phyloP scores from a whole-genome alignment of 2,888 invertebrate genomes.

The Margaritifera margaritifera region DNA sequence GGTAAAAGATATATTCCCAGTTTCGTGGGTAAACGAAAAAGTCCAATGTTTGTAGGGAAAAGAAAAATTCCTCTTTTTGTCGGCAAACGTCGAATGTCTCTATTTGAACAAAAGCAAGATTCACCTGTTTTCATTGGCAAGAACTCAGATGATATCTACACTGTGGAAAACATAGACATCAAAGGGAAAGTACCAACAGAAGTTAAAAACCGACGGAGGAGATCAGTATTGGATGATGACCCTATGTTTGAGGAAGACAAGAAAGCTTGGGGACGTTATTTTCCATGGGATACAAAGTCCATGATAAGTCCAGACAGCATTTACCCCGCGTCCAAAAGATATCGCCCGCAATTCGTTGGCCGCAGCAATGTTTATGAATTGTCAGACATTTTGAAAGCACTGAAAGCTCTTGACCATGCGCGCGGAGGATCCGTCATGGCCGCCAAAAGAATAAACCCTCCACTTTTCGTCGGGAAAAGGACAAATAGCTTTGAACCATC shows the following conservation, averaged over 20 bases:
- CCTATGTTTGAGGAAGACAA: slow-evolving; percentile 6
- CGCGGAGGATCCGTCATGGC: slow-evolving; percentile 20
- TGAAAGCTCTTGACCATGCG: slow-evolving; percentile 36
- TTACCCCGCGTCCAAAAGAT: no score
- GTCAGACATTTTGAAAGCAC: slow-evolving; percentile 32
- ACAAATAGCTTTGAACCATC: no score
- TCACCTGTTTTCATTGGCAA: slow-evolving; percentile 23
- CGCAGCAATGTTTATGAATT: slow-evolving; percentile 27
- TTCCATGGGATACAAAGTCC: slow-evolving; percentile 23
- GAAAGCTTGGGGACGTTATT: slow-evolving; percentile 23
- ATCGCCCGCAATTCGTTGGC: slow-evolving; percentile 41
- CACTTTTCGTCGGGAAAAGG: slow-evolving; percentile 45
- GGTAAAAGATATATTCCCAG: slow-evolving; percentile 28
- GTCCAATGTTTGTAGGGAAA: slow-evolving; percentile 44
- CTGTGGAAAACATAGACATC: slow-evolving; percentile 12
- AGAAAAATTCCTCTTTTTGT: slow-evolving; percentile 42
- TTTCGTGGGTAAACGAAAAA: slow-evolving; percentile 36
- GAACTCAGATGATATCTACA: slow-evolving; percentile 13
- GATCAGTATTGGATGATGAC: slow-evolving; percentile 6
- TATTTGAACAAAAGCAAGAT: slow-evolving; percentile 23
- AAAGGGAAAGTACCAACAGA: slow-evolving; percentile 10
- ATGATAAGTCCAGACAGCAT: background rate
- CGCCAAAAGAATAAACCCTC: slow-evolving; percentile 44
- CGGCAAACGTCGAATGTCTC: slow-evolving; percentile 30
- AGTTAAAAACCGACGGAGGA: slow-evolving; percentile 2